These are phyloP conservation scores for Elephas maximus DNA, from an alignment of 2,113 vertebrate species.

Conservation along the genomic window DNA sequence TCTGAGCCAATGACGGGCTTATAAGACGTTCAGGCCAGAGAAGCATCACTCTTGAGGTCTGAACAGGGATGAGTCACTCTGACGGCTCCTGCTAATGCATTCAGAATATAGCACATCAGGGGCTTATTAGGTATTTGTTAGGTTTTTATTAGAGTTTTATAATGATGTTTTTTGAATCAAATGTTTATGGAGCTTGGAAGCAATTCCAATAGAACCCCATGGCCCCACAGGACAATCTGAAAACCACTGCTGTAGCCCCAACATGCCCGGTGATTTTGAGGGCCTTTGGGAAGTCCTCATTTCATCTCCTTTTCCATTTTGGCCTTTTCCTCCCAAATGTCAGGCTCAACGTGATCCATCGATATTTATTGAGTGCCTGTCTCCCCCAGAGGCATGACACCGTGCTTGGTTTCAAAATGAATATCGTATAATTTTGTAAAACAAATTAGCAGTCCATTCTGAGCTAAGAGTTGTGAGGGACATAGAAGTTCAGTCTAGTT, in stretches of 20 bases:
- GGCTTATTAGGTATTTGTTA: background rate
- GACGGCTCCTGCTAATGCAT: background rate
- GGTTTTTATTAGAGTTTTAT: constrained; percentile 26
- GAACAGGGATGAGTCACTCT: constrained; percentile 16
- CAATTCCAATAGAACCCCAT: constrained; percentile 16
- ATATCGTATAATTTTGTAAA: constrained; percentile 43
- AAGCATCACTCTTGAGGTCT: background rate
- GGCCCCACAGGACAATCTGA: constrained; percentile 14
- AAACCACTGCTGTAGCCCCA: constrained; percentile 33
- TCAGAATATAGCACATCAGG: constrained; percentile 12
- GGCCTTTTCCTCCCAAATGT: constrained; percentile 75
- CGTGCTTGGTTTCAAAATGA: constrained; percentile 55
- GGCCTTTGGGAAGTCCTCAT: constrained; percentile 55
- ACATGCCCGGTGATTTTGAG: constrained; percentile 57
- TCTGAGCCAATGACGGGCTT: constrained; percentile 11
- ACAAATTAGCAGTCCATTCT: constrained; percentile 51
- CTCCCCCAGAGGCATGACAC: background rate
- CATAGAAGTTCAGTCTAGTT: background rate
- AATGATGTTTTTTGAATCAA: background rate
- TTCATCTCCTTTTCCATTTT: constrained; percentile 48
- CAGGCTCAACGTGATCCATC: constrained; percentile 68
- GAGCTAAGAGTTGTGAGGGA: constrained; percentile 16
- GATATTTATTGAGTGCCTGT: constrained; percentile 74
- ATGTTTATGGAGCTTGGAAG: constrained; percentile 37
- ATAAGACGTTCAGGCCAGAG: constrained; percentile 19